These are phyloP conservation scores for Hipparchia semele DNA, from an alignment of 2,888 invertebrate species.

Conservation along the genomic window DNA sequence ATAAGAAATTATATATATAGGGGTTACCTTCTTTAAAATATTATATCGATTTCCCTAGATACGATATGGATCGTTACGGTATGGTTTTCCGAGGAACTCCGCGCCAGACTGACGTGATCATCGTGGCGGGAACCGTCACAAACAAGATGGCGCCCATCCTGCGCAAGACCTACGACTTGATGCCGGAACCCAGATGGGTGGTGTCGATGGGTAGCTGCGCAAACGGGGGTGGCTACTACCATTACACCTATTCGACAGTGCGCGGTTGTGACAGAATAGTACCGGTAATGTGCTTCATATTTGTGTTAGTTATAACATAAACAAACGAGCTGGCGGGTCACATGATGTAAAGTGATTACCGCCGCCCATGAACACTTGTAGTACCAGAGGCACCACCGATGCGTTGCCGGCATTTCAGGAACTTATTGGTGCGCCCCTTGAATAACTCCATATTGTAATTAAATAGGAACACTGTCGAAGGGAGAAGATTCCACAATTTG, in stretches of 20 bases:
- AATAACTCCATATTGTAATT: too few relatives aligned
- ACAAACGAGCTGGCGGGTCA: too few relatives aligned
- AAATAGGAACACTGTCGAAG: too few relatives aligned
- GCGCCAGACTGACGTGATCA: constrained; percentile 98
- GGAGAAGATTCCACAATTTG: too few relatives aligned
- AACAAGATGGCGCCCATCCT: constrained; percentile 99
- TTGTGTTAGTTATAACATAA: too few relatives aligned
- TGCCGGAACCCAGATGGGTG: constrained; percentile 98
- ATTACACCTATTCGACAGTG: constrained; percentile 99
- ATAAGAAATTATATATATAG: neutral
- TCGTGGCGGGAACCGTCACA: constrained; percentile 98
- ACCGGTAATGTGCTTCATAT: constrained; percentile 51
- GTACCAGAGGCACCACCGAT: too few relatives aligned
- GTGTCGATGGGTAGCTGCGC: constrained; percentile 99
- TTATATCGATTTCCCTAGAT: constrained; percentile 64
- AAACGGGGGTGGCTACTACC: constrained; percentile 99
- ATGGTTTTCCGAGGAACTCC: constrained; percentile 99
- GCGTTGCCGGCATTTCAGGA: too few relatives aligned
- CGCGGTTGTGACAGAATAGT: constrained; percentile 73
- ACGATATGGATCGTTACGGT: constrained; percentile 99
- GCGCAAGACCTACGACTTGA: constrained; percentile 97
- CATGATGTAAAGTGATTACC: too few relatives aligned
- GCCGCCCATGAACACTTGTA: too few relatives aligned
- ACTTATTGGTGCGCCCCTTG: too few relatives aligned
- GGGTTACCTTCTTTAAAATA: neutral